These are phyloP conservation scores for Willowsia nigromaculata DNA, from an alignment of 2,888 invertebrate genomes.

Conservation along the genomic window DNA sequence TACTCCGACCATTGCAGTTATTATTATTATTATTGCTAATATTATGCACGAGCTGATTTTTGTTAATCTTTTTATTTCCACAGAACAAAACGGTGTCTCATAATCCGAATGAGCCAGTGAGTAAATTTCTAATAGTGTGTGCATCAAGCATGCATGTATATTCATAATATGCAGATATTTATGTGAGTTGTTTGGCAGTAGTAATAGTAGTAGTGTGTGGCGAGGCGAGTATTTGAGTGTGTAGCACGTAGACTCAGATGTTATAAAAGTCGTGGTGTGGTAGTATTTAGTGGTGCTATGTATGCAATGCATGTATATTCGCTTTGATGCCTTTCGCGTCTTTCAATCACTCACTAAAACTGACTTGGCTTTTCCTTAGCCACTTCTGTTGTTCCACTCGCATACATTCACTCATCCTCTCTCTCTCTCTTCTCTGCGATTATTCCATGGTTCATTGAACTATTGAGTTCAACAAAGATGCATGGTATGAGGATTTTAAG, in stretches of 20 bases:
- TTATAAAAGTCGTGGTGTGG: not conserved
- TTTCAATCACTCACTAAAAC: constrained; percentile 70
- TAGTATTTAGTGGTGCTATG: not conserved
- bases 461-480: constrained; percentile 74
- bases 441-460: constrained; percentile 78
- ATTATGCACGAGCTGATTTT: constrained; percentile 45
- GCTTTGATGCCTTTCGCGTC: constrained; percentile 62
- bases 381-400: constrained; percentile 64
- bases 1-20: not conserved
- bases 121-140: not conserved
- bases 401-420: constrained; percentile 57
- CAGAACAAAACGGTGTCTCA: not conserved
- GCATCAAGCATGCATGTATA: too few relatives aligned
- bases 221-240: not conserved
- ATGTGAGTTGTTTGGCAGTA: not conserved
- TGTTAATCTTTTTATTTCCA: constrained; percentile 7
- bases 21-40: constrained; percentile 40
- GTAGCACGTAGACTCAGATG: not conserved
- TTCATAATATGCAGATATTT: too few relatives aligned
- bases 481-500: constrained; percentile 58
- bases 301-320: not conserved
- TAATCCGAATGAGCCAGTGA: constrained; percentile 11
- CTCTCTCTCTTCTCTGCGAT: constrained; percentile 48
- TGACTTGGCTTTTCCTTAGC: constrained; percentile 64
- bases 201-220: not conserved